Base-by-base conservation (phyloP, 2,113 vertebrate genomes). In the Forbesichthys papilliferus region DNA sequence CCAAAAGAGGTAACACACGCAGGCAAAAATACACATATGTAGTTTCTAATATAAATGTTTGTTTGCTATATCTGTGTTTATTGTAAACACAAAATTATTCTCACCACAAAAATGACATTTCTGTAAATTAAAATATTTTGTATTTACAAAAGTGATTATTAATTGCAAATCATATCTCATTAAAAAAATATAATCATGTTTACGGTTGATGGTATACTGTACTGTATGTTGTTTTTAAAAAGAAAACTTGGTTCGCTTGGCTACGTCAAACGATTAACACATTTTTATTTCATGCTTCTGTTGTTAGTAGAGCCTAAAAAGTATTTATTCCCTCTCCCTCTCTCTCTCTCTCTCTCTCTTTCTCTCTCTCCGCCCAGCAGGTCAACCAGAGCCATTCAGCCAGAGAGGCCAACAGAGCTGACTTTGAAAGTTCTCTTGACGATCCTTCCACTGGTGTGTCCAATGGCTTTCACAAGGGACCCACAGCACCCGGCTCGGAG, bases 1-100 rank as follows among this genome's bases (percentile, higher is more conserved):
- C 95, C 93, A 90, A 95, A 94, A 90, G 94, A 97, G 94, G 96
- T 98, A 84, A 93, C 3, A 5, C 13, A 14, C 11, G 14, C 61
- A 16, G 47, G 5, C 53, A 27, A 27, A 27, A 27, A 27, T 27
- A 27, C 27, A 27, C 27, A 27, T 3, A 27, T 27, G 27, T 3
- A 27, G 27, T 27, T 27, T 27, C 27, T 27, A 27, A 2, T n/a
- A 16, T 16, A 55, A 14, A 5, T 55, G 6, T 12, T 16, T 9
- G 14, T 16, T 3, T 55, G 53, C 11, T 53, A 53, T n/a, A 16
- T 55, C 8, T 55, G 14, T 8, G 18, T 16, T 5, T 55, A 55
- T 6, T 55, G 12, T 12, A 27, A 27, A 27, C 27, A 27, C 27
- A 27, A 27, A 27, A 27, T 27, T n/a, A 52, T 11, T 42, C 36